A percentile compares a stretch with the other conserved stretches of the same genome.
These are phyloP conservation scores for Bradypodion ventrale DNA, from an alignment of 2,797 vertebrate genomes.

Conservation along the genomic window DNA sequence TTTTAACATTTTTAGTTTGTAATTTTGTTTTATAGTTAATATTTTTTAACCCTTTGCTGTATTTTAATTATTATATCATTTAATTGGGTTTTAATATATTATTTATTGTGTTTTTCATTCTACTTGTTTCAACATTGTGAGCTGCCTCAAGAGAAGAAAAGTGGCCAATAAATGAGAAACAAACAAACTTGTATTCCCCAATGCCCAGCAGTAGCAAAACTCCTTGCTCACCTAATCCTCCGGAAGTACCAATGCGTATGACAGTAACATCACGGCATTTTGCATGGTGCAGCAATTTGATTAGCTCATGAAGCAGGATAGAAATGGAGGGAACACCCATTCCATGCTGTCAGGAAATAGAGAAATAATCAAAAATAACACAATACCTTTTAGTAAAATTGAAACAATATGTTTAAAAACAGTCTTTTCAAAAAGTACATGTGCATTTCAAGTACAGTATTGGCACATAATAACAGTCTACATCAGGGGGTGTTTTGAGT, in stretches of 20 bases:
- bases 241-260: constrained; percentile 86
- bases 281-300: constrained; percentile 90
- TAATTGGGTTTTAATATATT: too few species aligned
- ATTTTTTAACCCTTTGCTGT: too few species aligned
- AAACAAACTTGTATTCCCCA: too few species aligned
- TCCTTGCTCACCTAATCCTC: constrained; percentile 81
- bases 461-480: background rate
- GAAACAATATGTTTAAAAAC: background rate
- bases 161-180: too few species aligned
- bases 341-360: constrained; percentile 79
- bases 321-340: constrained; percentile 93
- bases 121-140: too few species aligned
- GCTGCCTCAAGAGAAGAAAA: too few species aligned
- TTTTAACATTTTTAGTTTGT: too few species aligned
- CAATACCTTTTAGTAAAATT: constrained; percentile 25
- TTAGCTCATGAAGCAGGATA: constrained; percentile 91
- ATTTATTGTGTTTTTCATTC: too few species aligned
- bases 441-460: background rate
- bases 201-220: background rate
- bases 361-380: background rate
- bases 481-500: too few species aligned
- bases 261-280: constrained; percentile 81
- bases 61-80: too few species aligned
- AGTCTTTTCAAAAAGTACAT: background rate
- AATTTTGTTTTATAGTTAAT: too few species aligned